Percentiles rank a stretch among this genome's conserved stretches.
Conservation (phyloP, 1,140 invertebrate species). For the Caenorhabditis tropicalis region DNA sequence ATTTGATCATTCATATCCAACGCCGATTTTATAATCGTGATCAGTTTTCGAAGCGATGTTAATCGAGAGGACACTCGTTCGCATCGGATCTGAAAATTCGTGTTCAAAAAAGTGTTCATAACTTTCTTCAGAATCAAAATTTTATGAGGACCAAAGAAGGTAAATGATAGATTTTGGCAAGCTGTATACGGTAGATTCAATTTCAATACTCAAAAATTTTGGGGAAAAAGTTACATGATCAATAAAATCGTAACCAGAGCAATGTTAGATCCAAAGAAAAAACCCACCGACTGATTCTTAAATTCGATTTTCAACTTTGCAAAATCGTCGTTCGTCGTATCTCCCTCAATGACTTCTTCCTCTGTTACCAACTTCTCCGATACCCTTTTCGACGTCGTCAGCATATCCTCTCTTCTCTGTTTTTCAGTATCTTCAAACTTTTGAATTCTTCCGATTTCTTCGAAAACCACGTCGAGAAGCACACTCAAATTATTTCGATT, state of each 20-base stretch:
- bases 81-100: slow-evolving; percentile 38
- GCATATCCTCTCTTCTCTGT: slow-evolving; percentile 42
- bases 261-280: too few relatives aligned
- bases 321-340: slow-evolving; percentile 30
- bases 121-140: not conserved
- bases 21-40: slow-evolving; percentile 9
- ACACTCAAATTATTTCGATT: slow-evolving; percentile 46
- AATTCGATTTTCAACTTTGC: slow-evolving; percentile 34
- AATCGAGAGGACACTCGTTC: slow-evolving; percentile 35
- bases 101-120: not conserved
- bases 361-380: slow-evolving; percentile 16
- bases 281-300: slow-evolving; percentile 46
- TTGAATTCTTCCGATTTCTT: slow-evolving; percentile 44
- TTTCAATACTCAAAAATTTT: too few relatives aligned
- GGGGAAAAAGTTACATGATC: too few relatives aligned
- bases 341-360: slow-evolving; percentile 25
- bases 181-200: too few relatives aligned
- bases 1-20: slow-evolving; percentile 47
- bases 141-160: too few relatives aligned
- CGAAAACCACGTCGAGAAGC: slow-evolving; percentile 10
- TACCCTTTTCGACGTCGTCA: slow-evolving; percentile 13
- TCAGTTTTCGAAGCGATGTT: slow-evolving; percentile 26
- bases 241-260: too few relatives aligned
- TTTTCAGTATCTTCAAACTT: slow-evolving; percentile 49
- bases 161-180: too few relatives aligned